These are phyloP conservation scores for Thunnus thynnus DNA, from an alignment of 2,113 vertebrate genomes.

Conservation along the genomic window DNA sequence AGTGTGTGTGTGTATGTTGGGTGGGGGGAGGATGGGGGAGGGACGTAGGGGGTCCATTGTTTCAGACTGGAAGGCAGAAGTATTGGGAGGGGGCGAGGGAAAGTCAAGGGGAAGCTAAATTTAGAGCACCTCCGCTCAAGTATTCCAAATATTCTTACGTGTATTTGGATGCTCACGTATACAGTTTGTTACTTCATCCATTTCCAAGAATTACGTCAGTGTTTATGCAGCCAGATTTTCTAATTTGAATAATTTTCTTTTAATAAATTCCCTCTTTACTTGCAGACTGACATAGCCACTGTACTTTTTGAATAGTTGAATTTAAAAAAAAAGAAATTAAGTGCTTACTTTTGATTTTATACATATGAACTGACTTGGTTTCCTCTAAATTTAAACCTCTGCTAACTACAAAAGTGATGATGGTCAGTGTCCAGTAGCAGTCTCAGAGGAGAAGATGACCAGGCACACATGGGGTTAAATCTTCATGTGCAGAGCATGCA, in stretches of 20 bases:
- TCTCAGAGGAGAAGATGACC: conserved; percentile 1
- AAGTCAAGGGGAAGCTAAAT: conserved; percentile 81
- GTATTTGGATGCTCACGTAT: conserved; percentile 77
- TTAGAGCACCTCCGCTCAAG: conserved; percentile 81
- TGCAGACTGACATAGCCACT: background rate
- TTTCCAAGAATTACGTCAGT: conserved; percentile 53
- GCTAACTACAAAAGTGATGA: background rate
- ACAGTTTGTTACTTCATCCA: conserved; percentile 68
- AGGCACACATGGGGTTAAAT: conserved; percentile 72
- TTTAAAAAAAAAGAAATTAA: background rate
- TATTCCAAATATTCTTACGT: conserved; percentile 82
- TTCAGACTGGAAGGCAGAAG: conserved; percentile 82
- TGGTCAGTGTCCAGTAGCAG: background rate
- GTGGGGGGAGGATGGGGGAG: conserved; percentile 64
- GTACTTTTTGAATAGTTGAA: background rate
- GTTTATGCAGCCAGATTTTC: background rate
- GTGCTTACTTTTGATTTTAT: background rate
- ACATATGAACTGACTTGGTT: background rate
- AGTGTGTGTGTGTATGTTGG: conserved; percentile 35
- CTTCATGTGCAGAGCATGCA: conserved; percentile 54
- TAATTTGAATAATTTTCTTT: background rate
- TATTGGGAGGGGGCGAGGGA: conserved; percentile 77
- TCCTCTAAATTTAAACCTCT: background rate
- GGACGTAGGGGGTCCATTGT: conserved; percentile 83
- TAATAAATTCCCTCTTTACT: background rate